Base-by-base conservation (phyloP, 2,797 vertebrate genomes). In the Protosalanx chinensis region DNA sequence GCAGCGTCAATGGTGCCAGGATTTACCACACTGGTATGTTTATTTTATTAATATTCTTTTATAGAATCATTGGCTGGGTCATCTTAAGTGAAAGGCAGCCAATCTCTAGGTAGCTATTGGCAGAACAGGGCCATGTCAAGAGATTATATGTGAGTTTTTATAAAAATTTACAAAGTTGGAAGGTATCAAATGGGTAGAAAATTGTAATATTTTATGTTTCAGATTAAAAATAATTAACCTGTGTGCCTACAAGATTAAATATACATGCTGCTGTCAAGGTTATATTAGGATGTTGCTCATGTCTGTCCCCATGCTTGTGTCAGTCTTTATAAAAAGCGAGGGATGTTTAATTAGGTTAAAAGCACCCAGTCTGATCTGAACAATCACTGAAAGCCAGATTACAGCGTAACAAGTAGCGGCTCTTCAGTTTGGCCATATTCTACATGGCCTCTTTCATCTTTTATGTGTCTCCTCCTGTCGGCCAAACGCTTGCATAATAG, bases 291-390 rank as follows among this genome's bases (percentile, higher is more conserved):
- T 23, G 20, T 23, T 51, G 18, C 20, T 32, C n/a, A 57, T 59
- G 18, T 37, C 29, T 32, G 12, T 57, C n/a, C 32, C 29, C 7
- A 56, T 16, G 51, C 49, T 30, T 37, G n/a, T 60, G 13, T 2
- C 6, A 2, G 32, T 41, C 32, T 10, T 59, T 58, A 16, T 37
- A 32, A 51, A 15, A 75, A 71, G 76, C 67, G 79, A 75, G 53
- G 67, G 74, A 73, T 60, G 57, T 81, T 86, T 87, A 85, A 86
- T 89, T 79, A 79, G 73, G 62, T 68, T 76, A 75, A 86, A 79
- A 85, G 73, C 61, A 56, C 37, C 66, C 16, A 64, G 67, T 81
- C 73, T 82, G 72, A 87, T 83, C 70, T 80, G 67, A 76, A 72
- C 65, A 73, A 74, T 83, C 69, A 59, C 68, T 33, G 72, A 80